phyloP scores from a whole-genome alignment of 2,113 vertebrate genomes.

The Mustela nigripes region DNA sequence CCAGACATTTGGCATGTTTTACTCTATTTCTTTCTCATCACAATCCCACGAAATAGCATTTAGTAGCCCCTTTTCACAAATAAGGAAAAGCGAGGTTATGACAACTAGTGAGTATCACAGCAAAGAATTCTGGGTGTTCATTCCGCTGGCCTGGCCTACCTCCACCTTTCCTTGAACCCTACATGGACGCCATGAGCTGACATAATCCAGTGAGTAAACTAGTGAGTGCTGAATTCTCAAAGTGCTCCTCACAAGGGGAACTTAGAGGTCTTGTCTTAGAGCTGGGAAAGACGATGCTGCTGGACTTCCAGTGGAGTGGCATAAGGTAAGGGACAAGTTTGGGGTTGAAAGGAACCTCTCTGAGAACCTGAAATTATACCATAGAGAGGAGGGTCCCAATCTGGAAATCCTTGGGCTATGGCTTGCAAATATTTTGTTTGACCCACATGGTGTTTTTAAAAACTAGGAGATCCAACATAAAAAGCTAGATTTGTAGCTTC shows the following conservation, averaged over 20 bases:
- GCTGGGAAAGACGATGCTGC: background rate
- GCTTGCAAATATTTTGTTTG: constrained; percentile 21
- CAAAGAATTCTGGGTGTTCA: constrained; percentile 40
- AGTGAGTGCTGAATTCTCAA: background rate
- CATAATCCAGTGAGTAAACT: background rate
- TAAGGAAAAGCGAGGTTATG: constrained; percentile 39
- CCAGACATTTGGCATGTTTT: background rate
- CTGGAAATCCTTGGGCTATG: background rate
- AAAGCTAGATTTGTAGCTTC: background rate
- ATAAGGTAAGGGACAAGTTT: background rate
- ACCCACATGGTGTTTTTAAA: background rate
- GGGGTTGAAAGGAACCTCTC: background rate
- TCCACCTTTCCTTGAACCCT: background rate
- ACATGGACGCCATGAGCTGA: background rate
- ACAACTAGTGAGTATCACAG: constrained; percentile 49
- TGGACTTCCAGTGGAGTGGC: background rate
- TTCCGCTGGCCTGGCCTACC: background rate
- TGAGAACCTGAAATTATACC: background rate
- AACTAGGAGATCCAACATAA: background rate
- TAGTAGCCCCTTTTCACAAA: constrained; percentile 6
- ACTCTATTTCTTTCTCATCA: background rate
- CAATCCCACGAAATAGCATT: constrained; percentile 33
- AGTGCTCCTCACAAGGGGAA: background rate
- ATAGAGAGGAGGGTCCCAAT: background rate
- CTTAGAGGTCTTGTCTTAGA: background rate